Conservation (phyloP, 2,797 vertebrate species). For the Phalloptychus januarius region DNA sequence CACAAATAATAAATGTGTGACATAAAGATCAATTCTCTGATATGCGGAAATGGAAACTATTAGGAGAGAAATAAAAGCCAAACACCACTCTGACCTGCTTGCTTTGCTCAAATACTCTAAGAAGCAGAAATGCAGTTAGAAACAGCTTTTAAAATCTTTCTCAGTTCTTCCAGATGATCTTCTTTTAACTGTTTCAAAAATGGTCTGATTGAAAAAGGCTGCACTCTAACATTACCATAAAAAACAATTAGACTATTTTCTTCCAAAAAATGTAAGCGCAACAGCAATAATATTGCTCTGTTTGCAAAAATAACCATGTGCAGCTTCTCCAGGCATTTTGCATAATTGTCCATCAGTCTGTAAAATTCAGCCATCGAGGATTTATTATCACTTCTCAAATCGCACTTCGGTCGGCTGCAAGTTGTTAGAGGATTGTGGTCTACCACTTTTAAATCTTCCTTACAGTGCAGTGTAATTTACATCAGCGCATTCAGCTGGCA, state of each 20-base stretch:
- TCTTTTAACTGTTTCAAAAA: neutral
- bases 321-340: neutral
- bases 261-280: neutral
- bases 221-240: neutral
- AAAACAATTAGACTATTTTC: neutral
- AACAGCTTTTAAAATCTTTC: neutral
- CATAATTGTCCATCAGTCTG: slow-evolving; percentile 12
- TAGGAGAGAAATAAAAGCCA: neutral
- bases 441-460: neutral
- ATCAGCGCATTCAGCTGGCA: neutral
- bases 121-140: neutral
- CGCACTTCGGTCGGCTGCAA: neutral
- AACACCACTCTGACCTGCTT: neutral
- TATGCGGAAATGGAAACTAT: neutral
- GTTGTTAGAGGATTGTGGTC: neutral
- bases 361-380: slow-evolving; percentile 2
- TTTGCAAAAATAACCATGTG: slow-evolving; percentile 1
- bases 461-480: neutral
- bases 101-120: neutral
- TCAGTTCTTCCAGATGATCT: neutral
- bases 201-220: neutral
- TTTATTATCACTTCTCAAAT: slow-evolving; percentile 3
- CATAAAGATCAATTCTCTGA: neutral
- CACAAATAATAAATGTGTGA: neutral
- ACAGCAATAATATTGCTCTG: neutral